Evolutionary conservation across 1,140 invertebrate genomes (phyloP).

Genomic region (Bicyclus anynana): DNA sequence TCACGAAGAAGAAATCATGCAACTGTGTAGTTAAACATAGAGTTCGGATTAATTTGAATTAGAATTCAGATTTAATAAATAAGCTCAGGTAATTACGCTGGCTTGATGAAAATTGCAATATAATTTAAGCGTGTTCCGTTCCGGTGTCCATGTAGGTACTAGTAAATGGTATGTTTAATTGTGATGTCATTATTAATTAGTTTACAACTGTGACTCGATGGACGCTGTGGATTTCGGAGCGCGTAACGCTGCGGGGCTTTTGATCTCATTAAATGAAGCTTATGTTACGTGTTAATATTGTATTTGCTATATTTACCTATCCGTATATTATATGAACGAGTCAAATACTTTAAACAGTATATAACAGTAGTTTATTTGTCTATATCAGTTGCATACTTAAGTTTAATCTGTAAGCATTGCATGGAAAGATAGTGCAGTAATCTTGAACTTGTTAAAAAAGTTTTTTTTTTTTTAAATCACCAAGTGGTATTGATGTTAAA

Average conservation of each 20-base stretch:
- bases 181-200: slow-evolving; percentile 17
- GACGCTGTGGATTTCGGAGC: slow-evolving; percentile 7
- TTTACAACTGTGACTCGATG: slow-evolving; percentile 16
- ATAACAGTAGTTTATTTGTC: no score
- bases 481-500: no score
- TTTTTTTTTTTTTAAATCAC: no score
- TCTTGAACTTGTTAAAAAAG: no score
- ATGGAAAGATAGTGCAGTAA: no score
- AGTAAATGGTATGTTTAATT: slow-evolving; percentile 6
- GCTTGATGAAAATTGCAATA: neutral
- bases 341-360: no score
- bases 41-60: no score
- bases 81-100: neutral
- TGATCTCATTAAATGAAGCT: slow-evolving; percentile 19
- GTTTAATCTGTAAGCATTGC: no score
- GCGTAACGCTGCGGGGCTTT: slow-evolving; percentile 14
- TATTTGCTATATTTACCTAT: neutral
- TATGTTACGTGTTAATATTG: slow-evolving; percentile 6
- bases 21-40: no score
- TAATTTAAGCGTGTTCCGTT: slow-evolving; percentile 1
- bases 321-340: neutral
- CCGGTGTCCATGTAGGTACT: neutral
- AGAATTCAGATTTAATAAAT: no score
- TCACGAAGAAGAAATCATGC: no score
- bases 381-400: no score